Conservation (phyloP, 2,797 vertebrate genomes). For the Cryptoprocta ferox region DNA sequence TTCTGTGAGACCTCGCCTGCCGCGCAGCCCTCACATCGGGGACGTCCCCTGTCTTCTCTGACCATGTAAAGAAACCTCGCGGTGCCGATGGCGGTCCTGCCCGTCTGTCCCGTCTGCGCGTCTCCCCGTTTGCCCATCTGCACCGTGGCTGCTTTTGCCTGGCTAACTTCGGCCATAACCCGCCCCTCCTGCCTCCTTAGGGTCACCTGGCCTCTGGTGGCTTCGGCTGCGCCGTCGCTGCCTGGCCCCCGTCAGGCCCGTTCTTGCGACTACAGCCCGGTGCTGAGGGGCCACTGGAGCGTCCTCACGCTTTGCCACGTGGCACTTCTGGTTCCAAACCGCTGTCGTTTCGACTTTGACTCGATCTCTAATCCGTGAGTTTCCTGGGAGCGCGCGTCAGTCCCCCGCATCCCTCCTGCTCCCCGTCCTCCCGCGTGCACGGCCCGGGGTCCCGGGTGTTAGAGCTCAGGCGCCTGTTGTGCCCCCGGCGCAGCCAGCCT, state of each 20-base stretch:
- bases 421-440: too few species aligned
- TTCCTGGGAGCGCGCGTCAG: neutral
- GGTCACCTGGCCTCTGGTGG: neutral
- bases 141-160: neutral
- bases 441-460: neutral
- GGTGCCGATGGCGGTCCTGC: neutral
- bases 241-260: neutral
- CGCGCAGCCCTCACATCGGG: neutral
- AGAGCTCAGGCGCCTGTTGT: neutral
- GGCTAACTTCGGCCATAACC: neutral
- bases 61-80: neutral
- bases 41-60: neutral
- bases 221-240: neutral
- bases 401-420: neutral
- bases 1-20: neutral
- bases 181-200: neutral
- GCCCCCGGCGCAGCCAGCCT: neutral
- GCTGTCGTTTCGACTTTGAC: neutral
- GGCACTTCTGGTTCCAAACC: neutral
- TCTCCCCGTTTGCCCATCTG: neutral
- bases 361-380: too few species aligned
- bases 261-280: neutral
- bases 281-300: neutral
- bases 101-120: rapidly evolving
- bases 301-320: neutral